A percentile compares a stretch with the other conserved stretches of the same genome.
These are phyloP conservation scores for Ips nitidus DNA, from an alignment of 1,140 invertebrate genomes.

Conservation along the genomic window DNA sequence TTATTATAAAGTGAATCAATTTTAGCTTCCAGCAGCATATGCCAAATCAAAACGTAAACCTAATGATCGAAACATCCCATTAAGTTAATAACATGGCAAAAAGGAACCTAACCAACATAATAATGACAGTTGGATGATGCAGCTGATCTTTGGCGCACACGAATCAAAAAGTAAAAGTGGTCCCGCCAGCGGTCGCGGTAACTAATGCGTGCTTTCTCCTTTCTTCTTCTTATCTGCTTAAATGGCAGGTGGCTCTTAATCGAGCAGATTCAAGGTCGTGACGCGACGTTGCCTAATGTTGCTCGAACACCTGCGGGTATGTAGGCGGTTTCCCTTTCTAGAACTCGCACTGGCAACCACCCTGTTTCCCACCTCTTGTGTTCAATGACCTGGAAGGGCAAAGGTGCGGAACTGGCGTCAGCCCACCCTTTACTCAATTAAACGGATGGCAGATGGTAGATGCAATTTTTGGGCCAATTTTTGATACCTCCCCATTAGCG, in stretches of 20 bases:
- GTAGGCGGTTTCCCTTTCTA: background rate
- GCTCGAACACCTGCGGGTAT: constrained; percentile 15
- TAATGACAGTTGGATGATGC: no score
- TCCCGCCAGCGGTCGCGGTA: constrained; percentile 4
- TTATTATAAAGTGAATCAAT: no score
- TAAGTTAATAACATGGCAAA: no score
- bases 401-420: constrained; percentile 8
- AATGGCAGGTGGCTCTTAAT: constrained; percentile 14
- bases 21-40: no score
- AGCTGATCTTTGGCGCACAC: constrained; percentile 1
- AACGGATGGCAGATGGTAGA: constrained; percentile 29
- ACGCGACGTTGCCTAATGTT: constrained; percentile 16
- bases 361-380: constrained; percentile 4
- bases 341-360: background rate
- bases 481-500: background rate
- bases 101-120: no score
- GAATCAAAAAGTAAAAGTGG: constrained; percentile 33
- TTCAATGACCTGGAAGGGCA: constrained; percentile 18
- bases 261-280: constrained; percentile 33
- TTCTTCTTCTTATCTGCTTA: constrained; percentile 20
- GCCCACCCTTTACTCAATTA: constrained; percentile 16
- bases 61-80: no score
- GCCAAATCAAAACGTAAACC: no score
- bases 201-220: constrained; percentile 14
- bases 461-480: constrained; percentile 30